These are phyloP conservation scores for Yponomeuta evonymella DNA, from an alignment of 2,888 invertebrate species.

Conservation along the genomic window DNA sequence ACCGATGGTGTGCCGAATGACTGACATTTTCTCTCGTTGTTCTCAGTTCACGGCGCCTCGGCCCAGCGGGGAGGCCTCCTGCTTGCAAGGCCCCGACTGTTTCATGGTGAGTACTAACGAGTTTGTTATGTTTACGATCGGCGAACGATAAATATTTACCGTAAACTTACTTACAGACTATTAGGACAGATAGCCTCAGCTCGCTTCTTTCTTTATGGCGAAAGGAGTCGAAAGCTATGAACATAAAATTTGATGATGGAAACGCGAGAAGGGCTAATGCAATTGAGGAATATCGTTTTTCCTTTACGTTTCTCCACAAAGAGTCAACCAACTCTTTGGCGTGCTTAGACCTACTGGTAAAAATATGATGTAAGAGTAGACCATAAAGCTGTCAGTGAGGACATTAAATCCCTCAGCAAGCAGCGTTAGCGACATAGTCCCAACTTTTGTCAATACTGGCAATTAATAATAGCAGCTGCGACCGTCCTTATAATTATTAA, in stretches of 20 bases:
- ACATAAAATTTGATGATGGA: constrained; percentile 10
- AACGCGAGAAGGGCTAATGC: background rate
- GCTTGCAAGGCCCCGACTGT: constrained; percentile 82
- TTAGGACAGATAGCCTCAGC: constrained; percentile 21
- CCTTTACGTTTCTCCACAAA: background rate
- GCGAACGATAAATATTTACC: constrained; percentile 26
- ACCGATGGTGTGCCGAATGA: constrained; percentile 21
- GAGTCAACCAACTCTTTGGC: background rate
- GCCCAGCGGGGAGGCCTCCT: constrained; percentile 79
- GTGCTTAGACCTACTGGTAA: constrained; percentile 4
- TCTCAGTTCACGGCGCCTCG: constrained; percentile 80
- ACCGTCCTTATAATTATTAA: constrained; percentile 65
- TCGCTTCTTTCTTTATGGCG: constrained; percentile 27
- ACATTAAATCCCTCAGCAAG: constrained; percentile 8
- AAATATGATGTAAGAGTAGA: constrained; percentile 11
- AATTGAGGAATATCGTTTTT: background rate
- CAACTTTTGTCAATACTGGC: constrained; percentile 64
- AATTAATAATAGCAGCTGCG: constrained; percentile 59
- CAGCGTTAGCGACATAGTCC: constrained; percentile 26
- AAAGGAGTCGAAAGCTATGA: constrained; percentile 27
- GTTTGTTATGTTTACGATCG: constrained; percentile 23
- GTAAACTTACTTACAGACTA: constrained; percentile 24
- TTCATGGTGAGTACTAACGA: constrained; percentile 78
- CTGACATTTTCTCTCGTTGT: constrained; percentile 57
- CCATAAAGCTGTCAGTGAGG: background rate